These are phyloP conservation scores for Dipus sagitta DNA, from an alignment of 2,797 vertebrate genomes.

Conservation along the genomic window DNA sequence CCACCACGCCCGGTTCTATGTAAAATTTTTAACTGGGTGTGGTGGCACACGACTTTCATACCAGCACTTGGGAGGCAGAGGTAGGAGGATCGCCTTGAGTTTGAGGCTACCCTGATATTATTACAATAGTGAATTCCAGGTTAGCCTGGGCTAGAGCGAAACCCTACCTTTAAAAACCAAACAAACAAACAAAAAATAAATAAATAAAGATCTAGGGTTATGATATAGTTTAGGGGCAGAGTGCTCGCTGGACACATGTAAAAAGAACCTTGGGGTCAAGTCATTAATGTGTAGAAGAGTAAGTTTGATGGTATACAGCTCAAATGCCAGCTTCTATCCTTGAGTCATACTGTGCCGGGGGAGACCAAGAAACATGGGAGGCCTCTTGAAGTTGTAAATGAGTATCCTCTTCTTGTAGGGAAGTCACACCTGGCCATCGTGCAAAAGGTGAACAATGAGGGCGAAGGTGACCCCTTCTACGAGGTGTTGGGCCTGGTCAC, in stretches of 20 bases:
- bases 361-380: background rate
- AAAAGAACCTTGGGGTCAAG: background rate
- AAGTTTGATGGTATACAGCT: background rate
- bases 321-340: background rate
- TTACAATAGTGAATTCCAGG: no score
- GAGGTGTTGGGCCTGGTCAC: conserved; percentile 97
- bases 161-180: no score
- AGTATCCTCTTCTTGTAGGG: conserved; percentile 88
- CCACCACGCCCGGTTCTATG: no score
- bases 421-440: conserved; percentile 99
- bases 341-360: background rate
- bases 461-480: conserved; percentile 97
- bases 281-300: background rate
- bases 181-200: no score
- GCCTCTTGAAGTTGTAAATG: background rate
- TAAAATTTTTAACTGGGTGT: no score
- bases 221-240: background rate
- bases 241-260: background rate
- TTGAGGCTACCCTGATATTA: no score
- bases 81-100: no score
- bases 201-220: background rate
- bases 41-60: no score
- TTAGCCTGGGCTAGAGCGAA: no score
- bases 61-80: no score
- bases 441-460: conserved; percentile 98